phyloP scores from a whole-genome alignment of 2,797 vertebrate species.

The Lindbergichthys nudifrons region DNA sequence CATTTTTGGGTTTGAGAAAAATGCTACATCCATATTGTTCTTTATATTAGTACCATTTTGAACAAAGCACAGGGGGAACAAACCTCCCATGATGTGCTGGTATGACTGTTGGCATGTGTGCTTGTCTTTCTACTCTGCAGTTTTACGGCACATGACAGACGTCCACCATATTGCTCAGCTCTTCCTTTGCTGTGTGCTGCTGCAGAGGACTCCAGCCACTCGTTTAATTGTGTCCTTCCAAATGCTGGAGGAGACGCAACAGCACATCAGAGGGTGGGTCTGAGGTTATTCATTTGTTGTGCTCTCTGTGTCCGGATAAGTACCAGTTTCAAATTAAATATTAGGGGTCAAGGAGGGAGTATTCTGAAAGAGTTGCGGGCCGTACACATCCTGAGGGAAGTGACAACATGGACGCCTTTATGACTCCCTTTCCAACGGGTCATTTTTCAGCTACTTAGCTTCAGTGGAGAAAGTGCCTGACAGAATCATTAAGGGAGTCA shows the following conservation, averaged over 20 bases:
- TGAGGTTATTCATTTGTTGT: slow-evolving; percentile 61
- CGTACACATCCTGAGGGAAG: slow-evolving; percentile 40
- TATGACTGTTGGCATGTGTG: slow-evolving; percentile 1
- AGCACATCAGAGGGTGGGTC: slow-evolving; percentile 42
- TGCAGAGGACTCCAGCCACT: slow-evolving; percentile 22
- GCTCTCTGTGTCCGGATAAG: slow-evolving; percentile 61
- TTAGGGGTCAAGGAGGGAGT: slow-evolving; percentile 50
- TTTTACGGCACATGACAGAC: slow-evolving; percentile 43
- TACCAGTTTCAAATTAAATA: slow-evolving; percentile 63
- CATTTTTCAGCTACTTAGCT: slow-evolving; percentile 78
- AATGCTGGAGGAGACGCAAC: slow-evolving; percentile 24
- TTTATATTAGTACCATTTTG: background rate
- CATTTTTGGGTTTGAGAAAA: background rate
- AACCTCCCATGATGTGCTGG: background rate
- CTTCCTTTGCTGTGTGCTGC: slow-evolving; percentile 50
- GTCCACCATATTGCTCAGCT: slow-evolving; percentile 47
- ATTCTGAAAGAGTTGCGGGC: slow-evolving; percentile 55
- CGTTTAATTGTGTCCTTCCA: slow-evolving; percentile 24
- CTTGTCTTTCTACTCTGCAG: slow-evolving; percentile 25
- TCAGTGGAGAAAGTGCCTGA: slow-evolving; percentile 68
- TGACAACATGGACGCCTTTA: slow-evolving; percentile 65
- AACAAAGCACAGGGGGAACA: background rate
- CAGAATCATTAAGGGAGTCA: slow-evolving; percentile 73
- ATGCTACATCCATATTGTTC: background rate
- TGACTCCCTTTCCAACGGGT: slow-evolving; percentile 68